Conservation (phyloP, 1,140 invertebrate genomes). For the Drosophila busckii region DNA sequence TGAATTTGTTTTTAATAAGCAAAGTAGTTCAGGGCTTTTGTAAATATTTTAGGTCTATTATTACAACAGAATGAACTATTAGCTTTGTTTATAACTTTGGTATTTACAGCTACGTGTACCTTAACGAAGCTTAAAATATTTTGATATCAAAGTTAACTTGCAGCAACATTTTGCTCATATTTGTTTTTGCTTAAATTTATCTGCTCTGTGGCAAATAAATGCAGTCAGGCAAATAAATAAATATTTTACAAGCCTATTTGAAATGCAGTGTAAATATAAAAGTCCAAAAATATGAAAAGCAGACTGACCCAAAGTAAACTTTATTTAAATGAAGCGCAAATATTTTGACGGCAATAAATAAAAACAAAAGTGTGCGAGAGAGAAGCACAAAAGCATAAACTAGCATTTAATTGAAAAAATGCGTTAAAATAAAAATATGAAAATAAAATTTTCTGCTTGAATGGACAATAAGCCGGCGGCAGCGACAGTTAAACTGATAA, state of each 20-base stretch:
- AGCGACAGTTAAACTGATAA: slow-evolving; percentile 3
- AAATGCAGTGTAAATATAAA: slow-evolving; percentile 60
- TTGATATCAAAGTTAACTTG: too few relatives aligned
- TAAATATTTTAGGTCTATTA: too few relatives aligned
- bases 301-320: slow-evolving; percentile 57
- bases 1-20: too few relatives aligned
- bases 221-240: slow-evolving; percentile 43
- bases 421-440: slow-evolving; percentile 3
- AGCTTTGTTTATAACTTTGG: too few relatives aligned
- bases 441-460: slow-evolving; percentile 31
- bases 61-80: too few relatives aligned
- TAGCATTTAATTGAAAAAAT: slow-evolving; percentile 58
- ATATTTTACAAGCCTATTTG: slow-evolving; percentile 56
- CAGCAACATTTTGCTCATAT: too few relatives aligned
- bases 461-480: slow-evolving; percentile 26
- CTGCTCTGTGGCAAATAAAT: too few relatives aligned
- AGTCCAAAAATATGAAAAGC: neutral
- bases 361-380: slow-evolving; percentile 15
- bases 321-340: slow-evolving; percentile 73
- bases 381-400: slow-evolving; percentile 26
- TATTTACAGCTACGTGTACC: too few relatives aligned
- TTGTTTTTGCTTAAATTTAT: too few relatives aligned
- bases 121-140: too few relatives aligned
- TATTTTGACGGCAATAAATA: slow-evolving; percentile 51
- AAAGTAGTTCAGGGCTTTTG: too few relatives aligned